Evolutionary conservation across 2,888 invertebrate species (phyloP).

Genomic region (Macrosiphum euphorbiae): DNA sequence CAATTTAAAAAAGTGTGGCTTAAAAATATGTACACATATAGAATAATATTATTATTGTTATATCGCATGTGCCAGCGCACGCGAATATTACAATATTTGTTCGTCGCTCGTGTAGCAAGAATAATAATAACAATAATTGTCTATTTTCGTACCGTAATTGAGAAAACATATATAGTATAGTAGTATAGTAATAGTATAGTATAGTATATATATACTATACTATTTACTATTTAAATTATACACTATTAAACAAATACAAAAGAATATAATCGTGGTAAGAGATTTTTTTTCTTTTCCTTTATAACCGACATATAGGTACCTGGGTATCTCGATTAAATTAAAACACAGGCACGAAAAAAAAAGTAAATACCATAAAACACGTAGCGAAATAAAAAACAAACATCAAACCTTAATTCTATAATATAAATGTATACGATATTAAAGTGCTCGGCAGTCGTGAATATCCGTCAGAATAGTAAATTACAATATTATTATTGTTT

Average conservation of each 20-base stretch:
- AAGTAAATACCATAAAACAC: background rate
- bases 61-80: background rate
- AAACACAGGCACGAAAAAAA: background rate
- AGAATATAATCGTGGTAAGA: background rate
- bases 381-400: background rate
- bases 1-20: background rate
- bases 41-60: background rate
- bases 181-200: too few species aligned
- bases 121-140: background rate
- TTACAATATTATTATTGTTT: background rate
- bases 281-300: background rate
- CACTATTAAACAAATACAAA: background rate
- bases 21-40: background rate
- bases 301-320: background rate
- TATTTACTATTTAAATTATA: background rate
- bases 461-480: background rate
- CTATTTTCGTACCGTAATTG: background rate
- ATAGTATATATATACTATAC: background rate
- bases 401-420: background rate
- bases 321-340: background rate
- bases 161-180: background rate
- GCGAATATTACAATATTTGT: background rate
- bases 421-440: background rate
- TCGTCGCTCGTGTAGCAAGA: background rate
- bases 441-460: background rate